Percentiles rank a stretch among this genome's conserved stretches.
These are phyloP conservation scores for Pogonocichla stellata DNA, from an alignment of 2,113 vertebrate genomes.

Conservation along the genomic window DNA sequence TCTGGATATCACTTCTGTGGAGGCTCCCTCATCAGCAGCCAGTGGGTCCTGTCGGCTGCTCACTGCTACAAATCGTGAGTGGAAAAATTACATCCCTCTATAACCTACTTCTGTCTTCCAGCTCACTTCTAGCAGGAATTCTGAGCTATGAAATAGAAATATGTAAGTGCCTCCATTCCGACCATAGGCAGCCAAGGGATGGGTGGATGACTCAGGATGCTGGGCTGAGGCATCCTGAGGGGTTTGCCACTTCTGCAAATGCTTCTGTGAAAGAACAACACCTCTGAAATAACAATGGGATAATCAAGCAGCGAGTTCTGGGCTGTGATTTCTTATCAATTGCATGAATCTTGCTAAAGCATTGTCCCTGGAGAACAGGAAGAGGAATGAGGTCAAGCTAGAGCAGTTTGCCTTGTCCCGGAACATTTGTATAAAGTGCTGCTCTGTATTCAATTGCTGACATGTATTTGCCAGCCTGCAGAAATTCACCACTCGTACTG, in stretches of 20 bases:
- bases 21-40: conserved; percentile 67
- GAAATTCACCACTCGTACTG: neutral
- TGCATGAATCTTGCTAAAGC: neutral
- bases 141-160: neutral
- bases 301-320: fast-evolving
- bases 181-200: neutral
- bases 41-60: conserved; percentile 85
- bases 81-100: neutral
- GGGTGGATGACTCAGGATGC: neutral
- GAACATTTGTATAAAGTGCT: neutral
- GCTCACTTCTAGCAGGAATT: neutral
- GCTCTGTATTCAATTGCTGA: too few relatives aligned
- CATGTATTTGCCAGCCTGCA: neutral
- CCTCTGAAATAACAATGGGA: neutral
- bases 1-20: conserved; percentile 80
- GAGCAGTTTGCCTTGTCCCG: neutral
- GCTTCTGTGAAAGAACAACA: neutral
- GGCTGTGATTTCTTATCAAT: neutral
- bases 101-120: neutral
- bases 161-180: neutral
- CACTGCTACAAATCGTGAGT: conserved; percentile 84
- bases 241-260: neutral
- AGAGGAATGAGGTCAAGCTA: neutral
- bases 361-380: neutral
- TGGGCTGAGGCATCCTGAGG: neutral